Base-by-base conservation (phyloP, 2,888 invertebrate species). In the Erebia ligea region DNA sequence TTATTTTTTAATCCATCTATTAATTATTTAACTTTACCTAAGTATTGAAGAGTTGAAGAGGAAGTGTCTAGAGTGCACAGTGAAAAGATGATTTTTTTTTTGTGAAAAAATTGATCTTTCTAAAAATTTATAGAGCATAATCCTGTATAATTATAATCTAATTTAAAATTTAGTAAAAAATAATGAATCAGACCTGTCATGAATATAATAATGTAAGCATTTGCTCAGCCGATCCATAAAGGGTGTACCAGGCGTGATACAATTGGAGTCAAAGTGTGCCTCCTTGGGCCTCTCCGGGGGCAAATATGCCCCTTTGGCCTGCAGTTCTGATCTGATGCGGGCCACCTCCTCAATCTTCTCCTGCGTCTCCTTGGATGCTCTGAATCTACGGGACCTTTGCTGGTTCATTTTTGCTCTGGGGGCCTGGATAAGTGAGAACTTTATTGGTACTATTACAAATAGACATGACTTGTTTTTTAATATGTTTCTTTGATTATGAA, bases 371-470 rank as follows among this genome's bases (percentile, higher is more conserved):
- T 99, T 99, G 0, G 99, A 98, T 0, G 99, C 98, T 64, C 99
- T 95, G 89, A 99, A 99, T 80, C 99, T 95, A 76, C 99, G 95
- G 0, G 99, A 99, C 70, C 99, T 94, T 86, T 99, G 99, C 86
- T 99, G 99, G 91, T 99, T 99, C 99, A 99, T 99, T 93, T 99
- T 99, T 0, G 99, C 99, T 83, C 99, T 94, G 0, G 99, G 99
- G 1, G 99, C 99, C 95, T 96, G 70, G n/a, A 79, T 75, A 19
- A 17, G 10, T 15, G 50, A 8, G 13, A 21, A 25, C 4, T 13
- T 21, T 25, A 19, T 19, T 17, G 42, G 45, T 45, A 11, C 34
- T 34, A n/a, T 9, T 34, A 34, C 34, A 34, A 9, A 9, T 6
- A 40, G 6, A 40, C 6, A 40, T 40, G 40, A 40, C 9, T 48